Evolutionary conservation across 2,797 vertebrate species (phyloP), one percentile per base, ranked within the genome.

Genomic region (Rhadinocentrus ornatus): DNA sequence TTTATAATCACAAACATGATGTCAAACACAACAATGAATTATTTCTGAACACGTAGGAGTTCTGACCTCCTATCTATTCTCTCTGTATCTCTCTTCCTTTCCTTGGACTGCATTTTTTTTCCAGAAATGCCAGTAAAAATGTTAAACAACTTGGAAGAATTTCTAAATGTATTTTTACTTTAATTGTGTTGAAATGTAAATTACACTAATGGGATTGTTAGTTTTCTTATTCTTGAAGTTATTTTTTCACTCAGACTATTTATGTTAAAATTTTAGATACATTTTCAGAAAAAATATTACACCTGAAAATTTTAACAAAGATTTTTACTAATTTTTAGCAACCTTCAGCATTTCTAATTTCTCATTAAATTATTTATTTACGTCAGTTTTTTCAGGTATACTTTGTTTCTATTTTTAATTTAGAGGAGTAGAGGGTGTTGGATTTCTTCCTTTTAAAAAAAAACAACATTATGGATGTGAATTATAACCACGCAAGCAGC

Each of bases 311-410:
- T 24, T 26, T 2, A 11, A 52, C 8, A 52, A 52, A 52, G 1
- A 52, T 26, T 0, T 26, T 52, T 26, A 26, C 50, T 15, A 26
- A 2, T 58, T 57, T 39, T 12, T 1, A 1, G 2, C 2, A 2
- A 27, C 3, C 0, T 26, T 24, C 13, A 16, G 7, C 26, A 27
- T 6, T 16, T 26, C 18, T 26, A 16, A 27, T 26, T 53, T 53
- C 3, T 26, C 24, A 26, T 53, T 13, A 1, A 53, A 16, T 53
- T 27, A 27, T 27, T 53, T 53, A 15, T 27, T 15, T 53, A 6
- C 16, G 6, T 48, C 2, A 6, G n/a, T 11, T 12, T 50, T 12
- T 50, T 24, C 3, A 6, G 3, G 18, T 12, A 1, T 50, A 18
- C 24, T 22, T 50, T 3, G 3, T 48, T 48, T 22, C 20, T 11